phyloP scores from a whole-genome alignment of 1,140 invertebrate species.

The Thalassaphorura encarpata region DNA sequence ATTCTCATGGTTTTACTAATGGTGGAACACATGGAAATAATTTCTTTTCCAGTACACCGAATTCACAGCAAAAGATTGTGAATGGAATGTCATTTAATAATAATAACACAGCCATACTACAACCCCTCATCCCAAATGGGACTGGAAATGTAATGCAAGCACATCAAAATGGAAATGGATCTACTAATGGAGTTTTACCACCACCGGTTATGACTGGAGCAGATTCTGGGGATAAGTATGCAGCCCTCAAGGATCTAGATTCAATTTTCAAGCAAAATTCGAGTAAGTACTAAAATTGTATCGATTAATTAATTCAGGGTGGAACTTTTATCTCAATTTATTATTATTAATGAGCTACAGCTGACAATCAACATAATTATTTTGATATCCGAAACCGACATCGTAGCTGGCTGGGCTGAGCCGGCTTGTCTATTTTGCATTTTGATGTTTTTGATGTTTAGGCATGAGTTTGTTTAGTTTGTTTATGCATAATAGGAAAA shows the following conservation, averaged over 20 bases:
- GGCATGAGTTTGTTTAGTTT: not conserved
- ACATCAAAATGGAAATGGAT: not conserved
- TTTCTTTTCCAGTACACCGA: not conserved
- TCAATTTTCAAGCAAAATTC: constrained; percentile 46
- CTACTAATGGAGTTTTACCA: not conserved
- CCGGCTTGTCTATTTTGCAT: not conserved
- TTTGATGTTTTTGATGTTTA: not conserved
- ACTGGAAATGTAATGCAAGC: too few relatives aligned
- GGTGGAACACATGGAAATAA: not conserved
- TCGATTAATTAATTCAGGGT: not conserved
- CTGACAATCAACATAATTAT: not conserved
- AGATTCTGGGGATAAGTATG: constrained; percentile 61
- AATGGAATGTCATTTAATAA: not conserved
- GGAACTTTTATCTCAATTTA: not conserved
- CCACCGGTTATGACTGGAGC: not conserved
- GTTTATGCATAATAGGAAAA: not conserved
- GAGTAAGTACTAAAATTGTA: constrained; percentile 12
- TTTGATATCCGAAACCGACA: not conserved
- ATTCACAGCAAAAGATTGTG: not conserved
- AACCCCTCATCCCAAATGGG: constrained; percentile 6
- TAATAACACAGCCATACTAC: not conserved
- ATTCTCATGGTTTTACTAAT: not conserved
- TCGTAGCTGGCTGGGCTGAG: not conserved
- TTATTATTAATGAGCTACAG: not conserved
- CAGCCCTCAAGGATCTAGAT: constrained; percentile 70